Evolutionary conservation across 23 tunicate species (phyloP).

Genomic region (Halocynthia roretzi): DNA sequence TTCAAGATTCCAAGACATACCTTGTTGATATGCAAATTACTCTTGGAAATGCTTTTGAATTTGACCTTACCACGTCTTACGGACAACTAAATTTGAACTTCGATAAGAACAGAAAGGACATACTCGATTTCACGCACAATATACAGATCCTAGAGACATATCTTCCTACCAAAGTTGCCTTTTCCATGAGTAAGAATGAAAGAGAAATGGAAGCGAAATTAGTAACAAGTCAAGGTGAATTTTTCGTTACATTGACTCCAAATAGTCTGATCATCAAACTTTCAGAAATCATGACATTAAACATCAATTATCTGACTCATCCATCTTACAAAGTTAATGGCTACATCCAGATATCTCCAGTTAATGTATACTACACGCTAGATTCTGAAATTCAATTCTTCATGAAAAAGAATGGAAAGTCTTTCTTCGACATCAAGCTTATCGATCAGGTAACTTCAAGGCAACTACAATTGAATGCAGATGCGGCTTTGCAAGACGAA

Average conservation of each 20-base stretch:
- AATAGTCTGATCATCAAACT: too few relatives aligned
- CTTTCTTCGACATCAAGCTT: slow-evolving; percentile 8
- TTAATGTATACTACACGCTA: slow-evolving; percentile 20
- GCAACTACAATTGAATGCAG: slow-evolving; percentile 3
- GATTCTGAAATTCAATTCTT: slow-evolving; percentile 13
- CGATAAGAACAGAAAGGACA: background rate
- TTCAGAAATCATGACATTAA: too few relatives aligned
- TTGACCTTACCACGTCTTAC: too few relatives aligned
- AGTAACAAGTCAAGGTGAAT: too few relatives aligned
- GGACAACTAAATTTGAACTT: background rate
- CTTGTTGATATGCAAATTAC: too few relatives aligned
- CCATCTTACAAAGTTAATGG: slow-evolving; percentile 22
- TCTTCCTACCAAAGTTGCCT: background rate
- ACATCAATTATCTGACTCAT: slow-evolving; percentile 5
- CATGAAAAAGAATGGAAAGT: slow-evolving; percentile 32
- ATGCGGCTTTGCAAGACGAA: slow-evolving; percentile 23
- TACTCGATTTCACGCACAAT: slow-evolving; percentile 11
- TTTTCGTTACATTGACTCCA: too few relatives aligned
- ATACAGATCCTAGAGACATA: background rate
- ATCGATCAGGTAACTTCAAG: slow-evolving; percentile 21
- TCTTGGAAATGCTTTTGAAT: too few relatives aligned
- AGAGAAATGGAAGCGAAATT: too few relatives aligned
- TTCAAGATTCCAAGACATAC: too few relatives aligned
- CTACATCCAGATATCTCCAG: slow-evolving; percentile 23
- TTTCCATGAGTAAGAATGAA: too few relatives aligned